A percentile compares a stretch with the other conserved stretches of the same genome.
Conservation (phyloP, 2,888 invertebrate species). For the Elmis aenea region DNA sequence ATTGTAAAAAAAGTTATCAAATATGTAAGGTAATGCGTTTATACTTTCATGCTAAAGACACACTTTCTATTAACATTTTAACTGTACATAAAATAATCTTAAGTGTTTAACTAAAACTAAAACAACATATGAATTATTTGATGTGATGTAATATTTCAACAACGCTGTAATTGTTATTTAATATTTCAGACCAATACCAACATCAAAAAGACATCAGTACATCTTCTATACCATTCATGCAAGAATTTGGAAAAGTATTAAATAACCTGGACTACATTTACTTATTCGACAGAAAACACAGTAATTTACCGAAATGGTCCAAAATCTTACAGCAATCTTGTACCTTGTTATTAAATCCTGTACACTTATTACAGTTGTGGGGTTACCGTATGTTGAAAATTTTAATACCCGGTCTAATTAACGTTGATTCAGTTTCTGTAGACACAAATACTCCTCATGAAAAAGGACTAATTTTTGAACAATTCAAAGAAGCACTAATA, state of each 20-base stretch:
- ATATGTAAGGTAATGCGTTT: too few species aligned
- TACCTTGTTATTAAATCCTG: slow-evolving; percentile 42
- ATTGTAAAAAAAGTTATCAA: too few species aligned
- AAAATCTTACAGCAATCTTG: slow-evolving; percentile 43
- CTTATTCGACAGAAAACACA: slow-evolving; percentile 17
- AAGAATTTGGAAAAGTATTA: slow-evolving; percentile 34
- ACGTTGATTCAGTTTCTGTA: slow-evolving; percentile 45
- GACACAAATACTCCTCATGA: slow-evolving; percentile 45
- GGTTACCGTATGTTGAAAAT: slow-evolving; percentile 47
- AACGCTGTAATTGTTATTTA: slow-evolving; percentile 8
- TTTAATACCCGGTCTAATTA: slow-evolving; percentile 45
- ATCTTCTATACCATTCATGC: slow-evolving; percentile 36
- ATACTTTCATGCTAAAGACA: too few species aligned
- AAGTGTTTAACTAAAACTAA: too few species aligned
- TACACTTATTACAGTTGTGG: slow-evolving; percentile 47
- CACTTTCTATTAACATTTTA: too few species aligned
- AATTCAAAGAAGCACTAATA: slow-evolving; percentile 43
- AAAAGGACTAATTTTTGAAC: slow-evolving; percentile 44
- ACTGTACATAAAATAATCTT: too few species aligned
- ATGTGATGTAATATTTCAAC: too few species aligned
- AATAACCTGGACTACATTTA: slow-evolving; percentile 25
- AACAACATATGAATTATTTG: too few species aligned
- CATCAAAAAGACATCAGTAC: too few species aligned
- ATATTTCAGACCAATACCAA: slow-evolving; percentile 29
- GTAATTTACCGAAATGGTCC: slow-evolving; percentile 37